phyloP scores from a whole-genome alignment of 2,888 invertebrate genomes.

The Dicyrtomina minuta region DNA sequence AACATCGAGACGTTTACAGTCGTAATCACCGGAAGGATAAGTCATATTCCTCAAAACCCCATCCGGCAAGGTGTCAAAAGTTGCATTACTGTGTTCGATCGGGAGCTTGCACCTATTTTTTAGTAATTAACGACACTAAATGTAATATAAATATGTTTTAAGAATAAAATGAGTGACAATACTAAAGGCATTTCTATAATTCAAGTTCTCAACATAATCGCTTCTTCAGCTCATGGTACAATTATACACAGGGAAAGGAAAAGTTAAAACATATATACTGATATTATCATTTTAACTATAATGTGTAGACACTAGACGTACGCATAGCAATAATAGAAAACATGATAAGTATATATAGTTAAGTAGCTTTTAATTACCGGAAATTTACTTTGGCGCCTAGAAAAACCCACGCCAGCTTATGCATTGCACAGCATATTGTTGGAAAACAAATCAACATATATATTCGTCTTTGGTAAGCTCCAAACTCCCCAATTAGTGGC shows the following conservation, averaged over 20 bases:
- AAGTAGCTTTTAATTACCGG: conserved; percentile 61
- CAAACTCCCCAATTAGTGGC: conserved; percentile 69
- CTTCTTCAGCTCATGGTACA: too few species aligned
- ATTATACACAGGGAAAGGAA: too few species aligned
- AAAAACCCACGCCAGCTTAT: conserved; percentile 72
- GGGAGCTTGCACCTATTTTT: conserved; percentile 64
- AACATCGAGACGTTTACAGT: conserved; percentile 61
- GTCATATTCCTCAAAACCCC: conserved; percentile 53
- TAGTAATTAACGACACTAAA: conserved; percentile 42
- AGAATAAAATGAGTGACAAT: too few species aligned
- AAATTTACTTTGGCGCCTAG: conserved; percentile 67
- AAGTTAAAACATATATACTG: too few species aligned
- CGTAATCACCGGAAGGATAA: conserved; percentile 48
- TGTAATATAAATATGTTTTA: not conserved
- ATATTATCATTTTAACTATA: too few species aligned
- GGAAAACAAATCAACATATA: conserved; percentile 70
- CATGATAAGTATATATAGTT: too few species aligned
- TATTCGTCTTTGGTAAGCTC: conserved; percentile 68
- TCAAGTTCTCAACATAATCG: too few species aligned
- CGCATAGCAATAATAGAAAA: too few species aligned
- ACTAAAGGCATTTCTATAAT: too few species aligned
- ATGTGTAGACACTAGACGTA: too few species aligned
- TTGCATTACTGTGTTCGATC: conserved; percentile 61
- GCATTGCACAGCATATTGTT: conserved; percentile 71
- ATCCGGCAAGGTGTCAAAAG: conserved; percentile 58